Base-by-base conservation (phyloP, 1,140 invertebrate species). In the Ditylenchus dipsaci region DNA sequence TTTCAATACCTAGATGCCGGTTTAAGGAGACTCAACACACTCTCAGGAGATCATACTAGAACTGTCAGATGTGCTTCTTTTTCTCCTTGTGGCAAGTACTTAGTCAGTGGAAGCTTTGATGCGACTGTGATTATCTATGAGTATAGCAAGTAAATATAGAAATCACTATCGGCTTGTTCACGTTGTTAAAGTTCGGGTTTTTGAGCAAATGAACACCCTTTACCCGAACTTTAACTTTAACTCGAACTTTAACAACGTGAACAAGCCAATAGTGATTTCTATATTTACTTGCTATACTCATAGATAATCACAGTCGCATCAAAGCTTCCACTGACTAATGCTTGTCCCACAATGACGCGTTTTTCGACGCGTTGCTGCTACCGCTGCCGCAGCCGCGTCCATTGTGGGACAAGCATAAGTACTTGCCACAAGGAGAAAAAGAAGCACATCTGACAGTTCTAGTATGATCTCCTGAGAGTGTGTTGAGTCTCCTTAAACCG, bases 61-160 rank as follows among this genome's bases (percentile, higher is more conserved):
- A 96, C 95, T 1, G 90, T 99, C 58, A 87, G 95, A 76, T 90
- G 90, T 83, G 88, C 95, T 8, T 86, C 89, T 0, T 98, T 93
- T 92, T 97, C 94, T 7, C 91, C 91, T 0, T 95, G 91, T 86
- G 94, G 93, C 0, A 90, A 90, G 80, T 93, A 88, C 74, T 86
- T 98, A 57, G 94, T 93, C 0, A 92, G 93, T 11, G 91, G 91
- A 13, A 95, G 93, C 86, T 99, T 98, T 84, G 96, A 99, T 88
- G 91, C 90, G 0, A 97, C 94, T 1, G 90, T 90, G 11, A 73
- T 82, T 42, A 79, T 86, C 33, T 86, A 86, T 83, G 84, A 84
- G 59, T 62, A 76, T 17, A 82, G 69, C 82, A 63, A 53, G 49
- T 53, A 30, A 71, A 9, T 61, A 11, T 21, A 59, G 19, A 11